A percentile compares a stretch with the other conserved stretches of the same genome.
phyloP scores from a whole-genome alignment of 2,888 invertebrate genomes.

The Ophion slaviceki region DNA sequence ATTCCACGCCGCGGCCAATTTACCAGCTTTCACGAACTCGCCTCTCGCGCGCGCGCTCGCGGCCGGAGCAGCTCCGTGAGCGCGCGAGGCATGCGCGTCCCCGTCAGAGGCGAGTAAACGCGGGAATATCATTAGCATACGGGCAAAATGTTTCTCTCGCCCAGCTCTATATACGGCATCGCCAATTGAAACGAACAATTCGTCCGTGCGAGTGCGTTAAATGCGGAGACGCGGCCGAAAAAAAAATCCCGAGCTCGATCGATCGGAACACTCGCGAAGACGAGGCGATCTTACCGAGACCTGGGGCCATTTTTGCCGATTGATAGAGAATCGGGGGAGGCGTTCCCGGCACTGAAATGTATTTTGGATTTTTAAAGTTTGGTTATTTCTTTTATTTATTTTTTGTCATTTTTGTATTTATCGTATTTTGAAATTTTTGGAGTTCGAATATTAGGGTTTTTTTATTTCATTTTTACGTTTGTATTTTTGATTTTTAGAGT shows the following conservation, averaged over 20 bases:
- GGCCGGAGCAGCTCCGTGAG: slow-evolving; percentile 46
- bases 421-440: no score
- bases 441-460: no score
- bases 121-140: slow-evolving; percentile 64
- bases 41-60: slow-evolving; percentile 56
- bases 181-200: background rate
- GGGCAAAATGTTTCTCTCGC: slow-evolving; percentile 15
- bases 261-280: background rate
- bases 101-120: slow-evolving; percentile 41
- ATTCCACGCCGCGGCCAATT: slow-evolving; percentile 78
- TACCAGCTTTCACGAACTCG: slow-evolving; percentile 80
- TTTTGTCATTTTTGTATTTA: no score
- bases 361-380: no score
- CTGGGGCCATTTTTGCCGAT: background rate
- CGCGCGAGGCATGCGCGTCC: slow-evolving; percentile 22
- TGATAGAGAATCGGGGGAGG: no score
- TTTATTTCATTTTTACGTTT: no score
- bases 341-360: no score
- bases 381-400: no score
- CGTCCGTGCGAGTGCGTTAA: background rate
- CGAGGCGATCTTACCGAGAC: background rate
- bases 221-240: background rate
- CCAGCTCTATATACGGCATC: background rate
- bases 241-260: background rate
- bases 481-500: no score